phyloP scores from a whole-genome alignment of 2,797 vertebrate genomes.

The Enteromius paludinosus region DNA sequence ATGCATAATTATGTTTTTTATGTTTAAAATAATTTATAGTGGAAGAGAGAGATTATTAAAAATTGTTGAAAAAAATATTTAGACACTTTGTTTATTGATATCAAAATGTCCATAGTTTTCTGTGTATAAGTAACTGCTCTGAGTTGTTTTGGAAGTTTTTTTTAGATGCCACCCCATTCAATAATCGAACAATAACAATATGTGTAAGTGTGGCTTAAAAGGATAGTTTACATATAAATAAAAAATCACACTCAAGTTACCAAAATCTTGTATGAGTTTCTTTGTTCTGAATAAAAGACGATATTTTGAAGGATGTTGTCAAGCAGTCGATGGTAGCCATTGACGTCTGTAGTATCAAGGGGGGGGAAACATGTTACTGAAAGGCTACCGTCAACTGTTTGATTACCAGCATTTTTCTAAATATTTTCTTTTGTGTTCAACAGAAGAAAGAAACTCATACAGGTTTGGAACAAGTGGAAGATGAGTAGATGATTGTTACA shows the following conservation, averaged over 20 bases:
- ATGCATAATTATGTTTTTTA: neutral
- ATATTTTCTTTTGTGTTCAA: neutral
- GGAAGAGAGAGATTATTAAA: neutral
- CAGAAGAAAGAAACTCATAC: neutral
- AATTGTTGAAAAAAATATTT: neutral
- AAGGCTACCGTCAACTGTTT: neutral
- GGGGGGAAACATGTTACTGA: neutral
- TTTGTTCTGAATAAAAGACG: neutral
- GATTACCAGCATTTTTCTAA: neutral
- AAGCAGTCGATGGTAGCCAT: neutral
- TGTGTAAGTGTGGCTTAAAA: neutral
- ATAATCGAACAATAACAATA: neutral
- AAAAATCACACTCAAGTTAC: neutral
- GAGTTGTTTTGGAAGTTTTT: neutral
- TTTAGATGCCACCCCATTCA: neutral
- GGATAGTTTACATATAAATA: neutral
- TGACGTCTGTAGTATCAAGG: neutral
- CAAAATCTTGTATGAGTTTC: neutral
- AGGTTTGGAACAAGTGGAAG: neutral
- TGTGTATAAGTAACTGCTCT: neutral
- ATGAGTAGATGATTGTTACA: neutral
- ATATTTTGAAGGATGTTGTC: neutral
- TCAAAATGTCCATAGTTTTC: neutral
- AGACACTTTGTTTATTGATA: neutral
- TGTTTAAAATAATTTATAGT: neutral